Conservation (phyloP, 1,140 invertebrate genomes). For the Holcopasites calliopsidis region DNA sequence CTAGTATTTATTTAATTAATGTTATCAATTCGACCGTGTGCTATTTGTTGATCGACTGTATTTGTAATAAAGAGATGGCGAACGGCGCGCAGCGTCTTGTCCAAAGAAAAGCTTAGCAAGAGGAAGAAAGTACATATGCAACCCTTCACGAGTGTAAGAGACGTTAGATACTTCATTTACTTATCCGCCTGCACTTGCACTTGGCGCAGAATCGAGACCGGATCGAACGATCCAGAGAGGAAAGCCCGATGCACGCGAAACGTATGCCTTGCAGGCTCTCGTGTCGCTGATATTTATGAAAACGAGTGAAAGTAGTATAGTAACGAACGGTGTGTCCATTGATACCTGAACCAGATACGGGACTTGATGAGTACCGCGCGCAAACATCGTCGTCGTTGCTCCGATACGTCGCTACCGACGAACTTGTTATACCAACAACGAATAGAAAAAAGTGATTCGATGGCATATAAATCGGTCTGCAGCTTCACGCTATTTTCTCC, state of each 20-base stretch:
- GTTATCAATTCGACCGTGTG: slow-evolving; percentile 40
- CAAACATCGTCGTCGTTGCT: too few species aligned
- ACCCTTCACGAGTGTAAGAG: background rate
- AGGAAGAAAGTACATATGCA: background rate
- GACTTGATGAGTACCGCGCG: slow-evolving; percentile 1
- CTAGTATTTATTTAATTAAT: slow-evolving; percentile 59
- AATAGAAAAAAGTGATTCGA: too few species aligned
- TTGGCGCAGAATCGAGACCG: background rate
- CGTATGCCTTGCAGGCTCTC: background rate
- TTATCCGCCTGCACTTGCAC: background rate
- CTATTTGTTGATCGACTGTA: slow-evolving; percentile 32
- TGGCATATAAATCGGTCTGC: too few species aligned
- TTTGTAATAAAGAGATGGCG: slow-evolving; percentile 70
- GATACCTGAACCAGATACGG: slow-evolving; percentile 17
- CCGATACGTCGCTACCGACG: too few species aligned
- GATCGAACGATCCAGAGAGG: background rate
- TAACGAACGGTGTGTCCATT: slow-evolving; percentile 3
- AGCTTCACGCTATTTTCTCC: too few species aligned
- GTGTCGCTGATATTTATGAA: slow-evolving; percentile 21
- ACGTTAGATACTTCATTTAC: background rate
- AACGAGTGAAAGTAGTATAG: slow-evolving; percentile 51
- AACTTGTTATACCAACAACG: too few species aligned
- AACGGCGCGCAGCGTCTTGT: slow-evolving; percentile 61
- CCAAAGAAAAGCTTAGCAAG: slow-evolving; percentile 59
- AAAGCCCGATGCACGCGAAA: background rate